These are phyloP conservation scores for Lucinisca nassula DNA, from an alignment of 2,888 invertebrate species.

Conservation along the genomic window DNA sequence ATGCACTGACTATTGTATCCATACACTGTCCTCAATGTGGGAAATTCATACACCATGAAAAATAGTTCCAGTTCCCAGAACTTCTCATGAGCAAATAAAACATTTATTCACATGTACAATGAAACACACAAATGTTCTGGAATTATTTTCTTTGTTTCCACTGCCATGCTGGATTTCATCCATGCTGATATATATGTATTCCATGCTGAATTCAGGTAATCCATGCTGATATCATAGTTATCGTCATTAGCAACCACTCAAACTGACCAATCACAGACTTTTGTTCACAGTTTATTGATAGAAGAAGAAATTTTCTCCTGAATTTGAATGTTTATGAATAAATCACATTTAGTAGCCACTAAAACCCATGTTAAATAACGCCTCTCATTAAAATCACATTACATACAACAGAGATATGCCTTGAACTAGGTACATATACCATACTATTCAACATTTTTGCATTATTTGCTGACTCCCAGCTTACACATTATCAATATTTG, in stretches of 20 bases:
- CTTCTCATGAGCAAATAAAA: background rate
- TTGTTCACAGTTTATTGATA: slow-evolving; percentile 13
- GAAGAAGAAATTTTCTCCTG: background rate
- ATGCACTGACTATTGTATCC: slow-evolving; percentile 8
- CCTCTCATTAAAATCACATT: background rate
- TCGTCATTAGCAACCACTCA: background rate
- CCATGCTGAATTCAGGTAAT: background rate
- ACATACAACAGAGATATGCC: background rate
- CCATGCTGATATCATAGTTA: background rate
- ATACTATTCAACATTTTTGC: background rate
- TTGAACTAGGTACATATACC: background rate
- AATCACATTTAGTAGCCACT: background rate
- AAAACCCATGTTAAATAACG: background rate
- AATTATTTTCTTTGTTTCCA: background rate
- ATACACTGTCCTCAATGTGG: background rate
- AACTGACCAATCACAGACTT: slow-evolving; percentile 15
- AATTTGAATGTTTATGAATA: background rate
- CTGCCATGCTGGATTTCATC: slow-evolving; percentile 1
- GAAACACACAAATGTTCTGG: background rate
- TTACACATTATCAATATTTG: too few species aligned
- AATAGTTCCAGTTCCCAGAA: background rate
- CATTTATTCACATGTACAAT: background rate
- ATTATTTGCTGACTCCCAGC: too few species aligned
- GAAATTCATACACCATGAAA: slow-evolving; percentile 7
- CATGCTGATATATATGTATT: background rate